Evolutionary conservation across 2,888 invertebrate species (phyloP).

Genomic region (Muschampia plurimacula): DNA sequence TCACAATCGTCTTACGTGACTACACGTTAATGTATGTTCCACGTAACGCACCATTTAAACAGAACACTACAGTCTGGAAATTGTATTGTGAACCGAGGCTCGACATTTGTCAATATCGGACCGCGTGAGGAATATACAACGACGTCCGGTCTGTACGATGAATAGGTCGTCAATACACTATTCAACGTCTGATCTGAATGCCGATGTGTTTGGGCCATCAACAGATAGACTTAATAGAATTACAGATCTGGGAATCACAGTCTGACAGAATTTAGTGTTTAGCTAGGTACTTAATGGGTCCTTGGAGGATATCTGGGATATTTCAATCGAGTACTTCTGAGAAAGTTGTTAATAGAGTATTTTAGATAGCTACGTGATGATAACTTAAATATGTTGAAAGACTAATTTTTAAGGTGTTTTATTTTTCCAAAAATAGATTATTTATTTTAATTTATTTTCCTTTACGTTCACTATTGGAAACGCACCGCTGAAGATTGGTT

Average conservation of each 20-base stretch:
- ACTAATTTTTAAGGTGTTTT: no score
- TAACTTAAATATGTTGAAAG: neutral
- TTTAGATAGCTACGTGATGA: neutral
- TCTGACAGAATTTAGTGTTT: neutral
- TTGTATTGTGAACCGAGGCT: slow-evolving; percentile 23
- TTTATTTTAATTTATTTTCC: slow-evolving; percentile 3
- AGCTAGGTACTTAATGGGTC: neutral
- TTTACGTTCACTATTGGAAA: neutral
- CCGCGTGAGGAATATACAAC: slow-evolving; percentile 37
- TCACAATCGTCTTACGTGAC: slow-evolving; percentile 14
- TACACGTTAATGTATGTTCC: slow-evolving; percentile 22
- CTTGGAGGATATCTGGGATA: neutral
- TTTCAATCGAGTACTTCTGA: neutral
- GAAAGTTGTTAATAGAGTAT: neutral
- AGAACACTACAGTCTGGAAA: slow-evolving; percentile 28
- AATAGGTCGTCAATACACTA: slow-evolving; percentile 34
- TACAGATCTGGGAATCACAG: neutral
- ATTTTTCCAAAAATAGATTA: neutral
- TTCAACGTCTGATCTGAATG: slow-evolving; percentile 33
- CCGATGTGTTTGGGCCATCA: slow-evolving; percentile 17
- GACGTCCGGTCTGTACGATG: slow-evolving; percentile 41
- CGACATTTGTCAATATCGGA: slow-evolving; percentile 40
- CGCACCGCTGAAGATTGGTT: no score
- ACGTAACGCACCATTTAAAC: slow-evolving; percentile 23
- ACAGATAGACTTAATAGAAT: slow-evolving; percentile 24